Base-by-base conservation (phyloP, 2,113 vertebrate genomes). In the Paedocypris sp. region DNA sequence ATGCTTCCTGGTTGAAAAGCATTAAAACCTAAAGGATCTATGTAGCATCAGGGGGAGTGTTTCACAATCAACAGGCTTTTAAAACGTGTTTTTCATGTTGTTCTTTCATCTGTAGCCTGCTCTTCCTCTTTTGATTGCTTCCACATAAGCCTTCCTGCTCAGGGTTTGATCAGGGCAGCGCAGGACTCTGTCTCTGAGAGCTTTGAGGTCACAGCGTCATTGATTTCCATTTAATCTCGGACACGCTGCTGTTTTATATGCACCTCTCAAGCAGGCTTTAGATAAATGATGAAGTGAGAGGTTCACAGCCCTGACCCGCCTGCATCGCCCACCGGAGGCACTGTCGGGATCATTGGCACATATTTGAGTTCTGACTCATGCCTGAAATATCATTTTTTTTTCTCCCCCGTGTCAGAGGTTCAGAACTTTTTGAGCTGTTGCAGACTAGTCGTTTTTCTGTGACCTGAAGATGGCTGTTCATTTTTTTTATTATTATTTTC, bases 271-370 rank as follows among this genome's bases (percentile, higher is more conserved):
- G 56, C 47, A 43, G 63, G 29, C 54, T 60, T 53, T 64, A 56
- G 52, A 60, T 64, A 64, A 69, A 69, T 60, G 53, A 69, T 59
- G 60, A 47, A 52, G 66, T 64, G 38, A 12, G 13, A 18, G 43
- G 54, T 54, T 60, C 41, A 33, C 18, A 51, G 22, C 23, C 41
- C 52, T 67, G 50, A 70, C 62, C 56, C 38, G 35, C 12, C 25
- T 45, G 13, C 20, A 11, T 36, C 38, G 31, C 62, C 57, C 43
- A 16, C 28, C 60, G 29, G 50, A 57, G 45, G 42, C 4, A 32
- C 23, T 45, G 62, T 66, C 51, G 11, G 28, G 29, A 33, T 43
- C 35, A 8, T 48, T 26, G 39, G 35, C 56, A 43, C 57, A 60
- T 32, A 20, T 50, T 57, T 62, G 25, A 45, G 36, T 26, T 36